Base-by-base conservation (phyloP, 35 echinoderm and acorn worm genomes). In the Ophiothrix spiculata region DNA sequence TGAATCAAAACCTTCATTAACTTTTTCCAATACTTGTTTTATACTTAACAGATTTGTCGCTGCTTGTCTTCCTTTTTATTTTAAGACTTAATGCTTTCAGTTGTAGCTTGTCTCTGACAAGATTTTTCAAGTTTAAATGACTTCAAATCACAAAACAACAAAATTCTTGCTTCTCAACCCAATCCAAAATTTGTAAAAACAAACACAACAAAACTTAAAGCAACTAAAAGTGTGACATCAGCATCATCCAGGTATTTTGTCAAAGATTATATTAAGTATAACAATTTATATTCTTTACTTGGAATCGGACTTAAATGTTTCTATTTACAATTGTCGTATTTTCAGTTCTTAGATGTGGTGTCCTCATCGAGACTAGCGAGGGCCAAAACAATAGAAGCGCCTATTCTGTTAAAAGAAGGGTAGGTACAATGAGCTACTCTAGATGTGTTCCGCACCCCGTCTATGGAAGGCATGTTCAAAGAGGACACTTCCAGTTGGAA, bases 291-390 rank as follows among this genome's bases (percentile, higher is more conserved):
- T 31, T 75, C n/a, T 31, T n/a, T n/a, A 31, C 35, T n/a, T 1
- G 73, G 73, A 33, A 31, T n/a, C 73, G 14, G 81, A 15, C 36
- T 56, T n/a, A 1, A 42, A 56, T 6, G 46, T 1, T 36, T 32
- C 17, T 31, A 32, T 14, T 28, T 39, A 39, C 75, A 35, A 40
- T 74, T 64, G 32, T 28, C 41, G 77, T 40, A 40, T 82, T 0
- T 83, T 86, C 83, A 99, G 96, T 99, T 94, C 76, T 75, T 99
- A n/a, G 96, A 99, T 38, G 87, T 94, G 56, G 89, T 99, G 13
- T 99, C 93, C 21, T 84, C 96, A 0, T 89, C 92, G 56, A 91
- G 80, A 83, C 90, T 91, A 89, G 88, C 87, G 54, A 77, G 40
- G 29, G 39, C 79, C 32, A 91, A 89, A 49, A 81, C 84, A 1